phyloP scores from a whole-genome alignment of 1,140 invertebrate species.

The Ceratina australensis region DNA sequence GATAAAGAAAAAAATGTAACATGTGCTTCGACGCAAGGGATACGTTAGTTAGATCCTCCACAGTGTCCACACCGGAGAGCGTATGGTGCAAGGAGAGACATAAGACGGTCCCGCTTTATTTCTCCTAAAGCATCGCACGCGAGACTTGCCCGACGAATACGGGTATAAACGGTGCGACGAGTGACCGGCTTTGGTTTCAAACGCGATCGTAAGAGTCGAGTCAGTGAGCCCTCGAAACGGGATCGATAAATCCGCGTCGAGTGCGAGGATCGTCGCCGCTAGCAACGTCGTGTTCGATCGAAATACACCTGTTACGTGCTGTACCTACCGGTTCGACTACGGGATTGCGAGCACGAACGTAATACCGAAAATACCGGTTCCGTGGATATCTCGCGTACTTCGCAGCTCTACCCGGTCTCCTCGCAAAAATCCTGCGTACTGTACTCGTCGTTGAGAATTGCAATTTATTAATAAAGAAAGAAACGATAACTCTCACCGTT shows the following conservation, averaged over 20 bases:
- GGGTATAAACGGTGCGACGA: neutral
- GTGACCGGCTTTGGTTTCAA: constrained; percentile 7
- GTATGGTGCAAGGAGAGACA: neutral
- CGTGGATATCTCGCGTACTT: neutral
- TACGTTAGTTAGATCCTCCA: constrained; percentile 28
- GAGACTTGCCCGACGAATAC: neutral
- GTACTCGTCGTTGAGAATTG: no score
- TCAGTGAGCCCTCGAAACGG: neutral
- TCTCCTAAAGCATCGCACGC: neutral
- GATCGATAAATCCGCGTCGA: constrained; percentile 22
- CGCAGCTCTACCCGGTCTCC: no score
- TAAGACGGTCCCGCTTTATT: no score
- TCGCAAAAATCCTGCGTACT: no score
- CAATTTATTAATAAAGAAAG: no score
- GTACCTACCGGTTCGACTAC: neutral
- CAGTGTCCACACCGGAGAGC: constrained; percentile 43
- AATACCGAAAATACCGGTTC: neutral
- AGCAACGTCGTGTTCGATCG: neutral
- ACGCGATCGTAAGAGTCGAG: constrained; percentile 12
- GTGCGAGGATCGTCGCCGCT: constrained; percentile 7
- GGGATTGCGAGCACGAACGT: neutral
- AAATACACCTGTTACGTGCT: constrained; percentile 33
- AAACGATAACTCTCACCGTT: neutral
- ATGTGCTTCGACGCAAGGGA: constrained; percentile 43
- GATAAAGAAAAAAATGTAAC: constrained; percentile 14